Evolutionary conservation across 2,113 vertebrate genomes (phyloP), one percentile per base, ranked within the genome.

Genomic region (Nerophis ophidion): DNA sequence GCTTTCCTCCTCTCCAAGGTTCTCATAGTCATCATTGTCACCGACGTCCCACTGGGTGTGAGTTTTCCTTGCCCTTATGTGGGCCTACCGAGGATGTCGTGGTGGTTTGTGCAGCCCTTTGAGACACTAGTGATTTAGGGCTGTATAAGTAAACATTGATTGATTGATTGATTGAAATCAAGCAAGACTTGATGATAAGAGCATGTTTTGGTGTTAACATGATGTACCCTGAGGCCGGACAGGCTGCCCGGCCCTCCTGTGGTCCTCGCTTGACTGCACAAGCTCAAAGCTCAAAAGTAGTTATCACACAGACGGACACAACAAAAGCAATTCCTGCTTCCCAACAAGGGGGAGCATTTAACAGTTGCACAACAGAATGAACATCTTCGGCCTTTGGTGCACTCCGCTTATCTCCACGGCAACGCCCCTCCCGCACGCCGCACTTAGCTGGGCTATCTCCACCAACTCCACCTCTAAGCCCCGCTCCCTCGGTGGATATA

Each of bases 301-400:
- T 67, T 53, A 68, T 75, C 47, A 81, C 68, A 57, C 65, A 77
- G 40, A 63, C 12, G 16, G 76, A 44, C 54, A 47, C 77, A 75
- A 80, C 66, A 72, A 81, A 81, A 57, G 53, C 50, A 49, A 48
- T 60, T 16, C 66, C 60, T 36, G 50, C 63, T 68, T 65, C 71
- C 13, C 60, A 58, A 12, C 40, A 19, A 34, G 12, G 40, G 48
- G 59, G 54, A 73, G 58, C 52, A 67, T 74, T 81, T 72, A 69
- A 65, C 59, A 65, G 71, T 75, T 80, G 51, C 71, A 82, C 79
- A 64, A 60, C 63, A 65, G 57, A 58, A 59, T 44, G 36, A 61
- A 67, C 63, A 66, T 75, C 46, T 47, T 65, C 62, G 5, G 53
- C 55, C 59, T 74, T 35, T 59, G 26, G 45, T 54, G 49, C 45